These are phyloP conservation scores for Philereme transversata DNA, from an alignment of 2,888 invertebrate species.

Conservation along the genomic window DNA sequence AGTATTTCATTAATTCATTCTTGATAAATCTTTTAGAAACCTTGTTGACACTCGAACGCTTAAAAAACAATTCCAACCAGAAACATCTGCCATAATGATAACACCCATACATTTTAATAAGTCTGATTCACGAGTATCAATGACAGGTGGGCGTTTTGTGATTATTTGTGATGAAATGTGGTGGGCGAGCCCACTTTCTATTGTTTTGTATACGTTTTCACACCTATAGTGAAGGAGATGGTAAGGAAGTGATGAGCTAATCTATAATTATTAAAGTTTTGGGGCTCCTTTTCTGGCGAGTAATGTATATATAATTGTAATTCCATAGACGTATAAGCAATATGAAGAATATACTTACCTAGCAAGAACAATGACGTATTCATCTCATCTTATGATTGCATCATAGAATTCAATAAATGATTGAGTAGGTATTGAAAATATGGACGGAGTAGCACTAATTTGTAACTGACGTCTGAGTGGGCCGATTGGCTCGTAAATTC, in stretches of 20 bases:
- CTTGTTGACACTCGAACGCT: neutral
- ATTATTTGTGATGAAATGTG: slow-evolving; percentile 5
- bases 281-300: too few relatives aligned
- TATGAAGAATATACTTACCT: too few relatives aligned
- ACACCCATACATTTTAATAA: neutral
- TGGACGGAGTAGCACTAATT: too few relatives aligned
- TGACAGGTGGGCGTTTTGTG: slow-evolving; percentile 22
- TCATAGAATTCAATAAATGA: too few relatives aligned
- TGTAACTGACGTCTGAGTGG: too few relatives aligned
- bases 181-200: slow-evolving; percentile 31
- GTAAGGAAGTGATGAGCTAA: neutral
- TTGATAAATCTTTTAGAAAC: neutral
- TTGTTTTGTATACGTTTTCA: slow-evolving; percentile 19
- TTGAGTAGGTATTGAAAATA: too few relatives aligned
- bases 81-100: slow-evolving; percentile 13
- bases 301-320: too few relatives aligned
- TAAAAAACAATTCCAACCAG: slow-evolving; percentile 3
- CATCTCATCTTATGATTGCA: too few relatives aligned
- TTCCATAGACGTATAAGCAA: too few relatives aligned
- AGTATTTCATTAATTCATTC: too few relatives aligned
- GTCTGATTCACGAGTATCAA: slow-evolving; percentile 15
- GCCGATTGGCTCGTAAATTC: too few relatives aligned
- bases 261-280: neutral
- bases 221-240: slow-evolving; percentile 9
- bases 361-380: too few relatives aligned